phyloP scores from a whole-genome alignment of 2,113 vertebrate species.

The Serinus canaria region DNA sequence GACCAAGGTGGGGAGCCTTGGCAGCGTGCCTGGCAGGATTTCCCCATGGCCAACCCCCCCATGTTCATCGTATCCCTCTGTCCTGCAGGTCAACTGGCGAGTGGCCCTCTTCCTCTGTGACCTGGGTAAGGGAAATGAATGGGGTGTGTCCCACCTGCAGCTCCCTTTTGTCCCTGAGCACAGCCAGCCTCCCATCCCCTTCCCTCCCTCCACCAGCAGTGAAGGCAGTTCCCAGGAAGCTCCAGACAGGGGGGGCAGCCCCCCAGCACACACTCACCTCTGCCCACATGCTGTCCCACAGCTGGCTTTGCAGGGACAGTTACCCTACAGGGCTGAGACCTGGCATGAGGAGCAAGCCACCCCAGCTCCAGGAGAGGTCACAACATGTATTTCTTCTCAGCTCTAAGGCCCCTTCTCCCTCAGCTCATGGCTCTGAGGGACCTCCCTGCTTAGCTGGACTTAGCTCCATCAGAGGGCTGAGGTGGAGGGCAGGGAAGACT shows the following conservation, averaged over 20 bases:
- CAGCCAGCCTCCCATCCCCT: background rate
- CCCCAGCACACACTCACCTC: background rate
- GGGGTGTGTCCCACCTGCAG: background rate
- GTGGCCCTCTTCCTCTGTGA: conserved; percentile 84
- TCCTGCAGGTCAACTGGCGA: conserved; percentile 79
- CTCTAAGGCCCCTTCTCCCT: background rate
- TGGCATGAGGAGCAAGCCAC: background rate
- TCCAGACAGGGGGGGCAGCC: background rate
- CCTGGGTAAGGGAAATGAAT: conserved; percentile 75
- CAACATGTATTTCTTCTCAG: background rate
- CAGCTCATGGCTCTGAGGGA: background rate
- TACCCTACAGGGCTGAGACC: background rate
- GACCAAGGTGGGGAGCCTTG: conserved; percentile 73
- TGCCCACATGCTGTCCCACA: background rate
- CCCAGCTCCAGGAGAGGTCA: background rate
- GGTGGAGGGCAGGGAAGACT: background rate
- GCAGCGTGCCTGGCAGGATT: rapidly evolving
- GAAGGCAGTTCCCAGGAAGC: background rate
- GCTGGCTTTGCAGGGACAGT: background rate
- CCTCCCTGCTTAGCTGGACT: background rate
- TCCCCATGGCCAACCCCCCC: rapidly evolving
- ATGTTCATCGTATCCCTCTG: background rate
- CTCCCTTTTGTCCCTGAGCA: rapidly evolving
- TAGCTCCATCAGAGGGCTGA: background rate
- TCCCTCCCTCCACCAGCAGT: background rate